Percentiles rank a stretch among this genome's conserved stretches.
These are phyloP conservation scores for Steinernema khuongi DNA, from an alignment of 1,140 invertebrate species.

Conservation along the genomic window DNA sequence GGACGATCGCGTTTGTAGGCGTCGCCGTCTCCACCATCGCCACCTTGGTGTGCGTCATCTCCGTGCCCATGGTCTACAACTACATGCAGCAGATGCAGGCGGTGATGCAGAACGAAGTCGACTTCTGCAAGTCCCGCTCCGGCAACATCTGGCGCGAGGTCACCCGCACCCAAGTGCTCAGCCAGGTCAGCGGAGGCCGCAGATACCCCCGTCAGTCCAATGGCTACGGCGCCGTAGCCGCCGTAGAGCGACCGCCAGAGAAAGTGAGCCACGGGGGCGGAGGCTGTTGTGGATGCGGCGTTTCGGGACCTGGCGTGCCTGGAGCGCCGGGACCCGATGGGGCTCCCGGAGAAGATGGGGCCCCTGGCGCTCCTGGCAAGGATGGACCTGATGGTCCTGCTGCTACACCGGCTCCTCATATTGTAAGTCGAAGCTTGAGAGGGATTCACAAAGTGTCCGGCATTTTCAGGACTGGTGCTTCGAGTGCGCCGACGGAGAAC, in stretches of 20 bases:
- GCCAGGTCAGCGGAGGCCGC: conserved; percentile 31
- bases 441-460: background rate
- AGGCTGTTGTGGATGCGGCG: conserved; percentile 45
- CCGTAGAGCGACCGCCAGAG: conserved; percentile 15
- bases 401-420: conserved; percentile 27
- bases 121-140: conserved; percentile 51
- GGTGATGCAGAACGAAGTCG: conserved; percentile 52
- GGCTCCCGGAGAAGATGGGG: conserved; percentile 37
- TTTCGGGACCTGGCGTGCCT: conserved; percentile 44
- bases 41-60: conserved; percentile 55
- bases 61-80: conserved; percentile 58
- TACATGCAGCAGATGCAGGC: conserved; percentile 56
- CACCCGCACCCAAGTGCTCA: conserved; percentile 41
- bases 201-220: conserved; percentile 32
- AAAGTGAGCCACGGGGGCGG: conserved; percentile 11
- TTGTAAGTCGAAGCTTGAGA: background rate
- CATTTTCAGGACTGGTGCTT: conserved; percentile 37
- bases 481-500: conserved; percentile 41
- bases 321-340: conserved; percentile 43
- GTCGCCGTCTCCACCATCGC: conserved; percentile 50
- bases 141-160: conserved; percentile 54
- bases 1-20: conserved; percentile 47
- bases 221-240: conserved; percentile 36
- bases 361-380: conserved; percentile 31
- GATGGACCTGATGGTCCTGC: conserved; percentile 36